phyloP scores from a whole-genome alignment of 2,888 invertebrate species.

The Anthoptus insignis region DNA sequence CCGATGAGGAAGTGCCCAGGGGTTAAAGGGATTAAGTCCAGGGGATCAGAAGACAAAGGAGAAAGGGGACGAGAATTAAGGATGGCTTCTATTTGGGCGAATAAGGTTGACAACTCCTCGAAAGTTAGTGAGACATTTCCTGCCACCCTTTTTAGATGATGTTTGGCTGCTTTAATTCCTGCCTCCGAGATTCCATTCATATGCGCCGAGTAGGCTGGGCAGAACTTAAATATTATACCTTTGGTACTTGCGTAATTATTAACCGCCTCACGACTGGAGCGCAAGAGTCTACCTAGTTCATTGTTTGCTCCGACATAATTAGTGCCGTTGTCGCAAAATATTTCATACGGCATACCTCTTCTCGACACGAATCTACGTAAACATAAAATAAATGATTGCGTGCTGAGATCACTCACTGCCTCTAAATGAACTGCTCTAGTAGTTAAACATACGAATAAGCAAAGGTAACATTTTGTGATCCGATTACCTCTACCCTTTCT shows the following conservation, averaged over 20 bases:
- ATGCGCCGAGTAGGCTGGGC: conserved; percentile 37
- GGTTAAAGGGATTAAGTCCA: conserved; percentile 41
- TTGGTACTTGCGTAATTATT: conserved; percentile 30
- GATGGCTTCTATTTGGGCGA: conserved; percentile 46
- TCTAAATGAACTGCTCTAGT: conserved; percentile 33
- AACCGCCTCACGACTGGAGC: conserved; percentile 21
- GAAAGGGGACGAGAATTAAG: conserved; percentile 45
- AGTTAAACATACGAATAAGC: conserved; percentile 44
- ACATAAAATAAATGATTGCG: conserved; percentile 20
- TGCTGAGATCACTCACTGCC: conserved; percentile 33
- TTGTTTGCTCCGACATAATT: conserved; percentile 46
- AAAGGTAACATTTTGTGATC: conserved; percentile 33
- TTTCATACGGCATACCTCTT: conserved; percentile 40
- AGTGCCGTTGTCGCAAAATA: conserved; percentile 47
- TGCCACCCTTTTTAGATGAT: conserved; percentile 35
- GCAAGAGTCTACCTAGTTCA: conserved; percentile 40
- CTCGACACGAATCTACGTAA: conserved; percentile 43
- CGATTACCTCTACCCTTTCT: conserved; percentile 35
- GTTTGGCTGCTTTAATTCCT: conserved; percentile 38
- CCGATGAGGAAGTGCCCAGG: conserved; percentile 47
- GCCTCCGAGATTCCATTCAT: conserved; percentile 41
- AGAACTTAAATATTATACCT: conserved; percentile 41
- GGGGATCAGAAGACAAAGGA: conserved; percentile 43
- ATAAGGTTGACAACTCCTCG: conserved; percentile 43
- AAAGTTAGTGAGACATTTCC: conserved; percentile 36